phyloP scores from a whole-genome alignment of 2,113 vertebrate species.

The Orycteropus afer region DNA sequence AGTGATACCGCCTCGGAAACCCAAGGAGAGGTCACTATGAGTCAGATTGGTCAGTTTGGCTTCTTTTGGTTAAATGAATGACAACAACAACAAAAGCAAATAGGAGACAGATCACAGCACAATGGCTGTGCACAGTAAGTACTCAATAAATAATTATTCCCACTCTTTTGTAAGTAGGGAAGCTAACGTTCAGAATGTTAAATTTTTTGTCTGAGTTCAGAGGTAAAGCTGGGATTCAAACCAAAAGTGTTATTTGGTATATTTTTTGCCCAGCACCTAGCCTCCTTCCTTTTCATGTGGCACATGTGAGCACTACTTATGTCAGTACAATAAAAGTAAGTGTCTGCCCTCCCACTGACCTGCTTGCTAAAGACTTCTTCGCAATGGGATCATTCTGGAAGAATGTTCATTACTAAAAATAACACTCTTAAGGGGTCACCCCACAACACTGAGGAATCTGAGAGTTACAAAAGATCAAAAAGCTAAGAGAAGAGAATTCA shows the following conservation, averaged over 20 bases:
- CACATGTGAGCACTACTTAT: accelerated
- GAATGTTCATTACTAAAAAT: background rate
- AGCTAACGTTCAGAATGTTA: background rate
- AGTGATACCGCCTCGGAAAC: no score
- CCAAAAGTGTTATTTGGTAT: background rate
- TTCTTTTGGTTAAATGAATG: no score
- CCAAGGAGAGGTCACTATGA: no score
- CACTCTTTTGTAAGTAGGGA: background rate
- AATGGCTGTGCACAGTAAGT: background rate
- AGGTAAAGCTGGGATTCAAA: background rate
- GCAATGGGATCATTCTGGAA: background rate
- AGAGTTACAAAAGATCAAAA: background rate
- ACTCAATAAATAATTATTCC: background rate
- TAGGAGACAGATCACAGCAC: background rate
- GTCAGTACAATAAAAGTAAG: background rate
- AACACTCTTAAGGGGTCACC: background rate
- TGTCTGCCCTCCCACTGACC: background rate
- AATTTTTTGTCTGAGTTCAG: background rate
- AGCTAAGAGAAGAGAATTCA: background rate
- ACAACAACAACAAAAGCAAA: background rate
- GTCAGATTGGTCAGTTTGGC: no score
- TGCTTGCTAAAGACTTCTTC: background rate
- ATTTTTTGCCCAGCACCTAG: no score
- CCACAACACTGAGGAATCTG: background rate
- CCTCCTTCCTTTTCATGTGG: background rate